Evolutionary conservation across 2,888 invertebrate genomes (phyloP), one percentile per base, ranked within the genome.

Genomic region (Mycalesis mineus): DNA sequence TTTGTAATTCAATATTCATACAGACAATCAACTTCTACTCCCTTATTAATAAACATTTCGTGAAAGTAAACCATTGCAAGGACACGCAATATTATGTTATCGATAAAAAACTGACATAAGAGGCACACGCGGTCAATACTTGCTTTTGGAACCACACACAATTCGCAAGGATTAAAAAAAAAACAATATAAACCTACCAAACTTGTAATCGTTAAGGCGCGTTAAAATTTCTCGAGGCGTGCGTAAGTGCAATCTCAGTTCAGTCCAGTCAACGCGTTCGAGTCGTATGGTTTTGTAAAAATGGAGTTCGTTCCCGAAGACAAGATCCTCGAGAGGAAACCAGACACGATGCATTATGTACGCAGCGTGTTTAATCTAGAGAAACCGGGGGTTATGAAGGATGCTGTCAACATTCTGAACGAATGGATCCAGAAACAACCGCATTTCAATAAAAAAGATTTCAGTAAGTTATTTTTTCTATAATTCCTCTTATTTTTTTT

Each of bases 351-450:
- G 1, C 36, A 65, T 5, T 55, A 58, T 1, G 55, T 81, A 0
- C 66, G 75, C 4, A 74, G 72, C 40, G 37, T 58, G 0, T 67
- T 70, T 33, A 67, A 73, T 31, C 54, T 80, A 33, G 72, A 79
- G 1, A 63, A 66, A 13, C 65, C 65, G 0, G 66, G 64, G 4
- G 66, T 67, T 40, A 64, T 80, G 55, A 58, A 58, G 1, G 68
- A 78, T 54, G 69, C 78, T 0, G 54, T 80, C 0, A 65, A 68
- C 3, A 70, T 79, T 13, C 56, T 83, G 1, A 65, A 73, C 14
- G 67, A 74, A 1, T 82, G 82, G 82, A 29, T 77, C 1, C 58
- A 68, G n/a, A 73, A 75, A 47, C 76, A 78, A 36, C 33, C 62
- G 0, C 78, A 78, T 66, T 74, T 77, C 13, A 53, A 57, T 0